These are phyloP conservation scores for Hydrochoerus hydrochaeris DNA, from an alignment of 2,113 vertebrate species.

Conservation along the genomic window DNA sequence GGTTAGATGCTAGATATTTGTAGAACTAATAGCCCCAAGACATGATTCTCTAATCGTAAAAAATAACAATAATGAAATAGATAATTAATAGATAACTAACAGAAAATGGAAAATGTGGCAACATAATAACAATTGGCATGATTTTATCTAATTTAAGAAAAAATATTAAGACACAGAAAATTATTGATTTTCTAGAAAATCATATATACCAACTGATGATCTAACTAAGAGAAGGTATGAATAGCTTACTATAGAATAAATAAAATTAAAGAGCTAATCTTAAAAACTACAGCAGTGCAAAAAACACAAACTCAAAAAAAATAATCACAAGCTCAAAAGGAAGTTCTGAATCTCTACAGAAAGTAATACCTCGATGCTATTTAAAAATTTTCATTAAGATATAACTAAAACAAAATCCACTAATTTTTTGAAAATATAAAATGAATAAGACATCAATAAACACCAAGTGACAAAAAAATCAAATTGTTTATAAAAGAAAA, in stretches of 20 bases:
- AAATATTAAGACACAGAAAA: slow-evolving; percentile 24
- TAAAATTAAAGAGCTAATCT: not conserved
- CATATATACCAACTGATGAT: not conserved
- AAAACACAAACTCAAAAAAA: no score
- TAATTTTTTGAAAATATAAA: not conserved
- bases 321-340: not conserved
- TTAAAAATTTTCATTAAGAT: slow-evolving; percentile 6
- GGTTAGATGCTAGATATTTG: not conserved
- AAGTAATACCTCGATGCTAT: not conserved
- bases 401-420: not conserved
- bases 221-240: not conserved
- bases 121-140: not conserved
- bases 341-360: not conserved
- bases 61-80: not conserved
- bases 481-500: slow-evolving; percentile 27
- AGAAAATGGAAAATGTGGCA: not conserved
- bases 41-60: not conserved
- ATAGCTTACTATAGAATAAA: not conserved
- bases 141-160: not conserved
- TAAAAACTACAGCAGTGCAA: not conserved
- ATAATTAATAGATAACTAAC: not conserved
- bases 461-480: not conserved
- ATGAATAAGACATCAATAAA: not conserved
- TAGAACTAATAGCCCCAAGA: slow-evolving; percentile 6
- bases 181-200: not conserved